phyloP scores from a whole-genome alignment of 2,888 invertebrate genomes.

The Cactoblastis cactorum region DNA sequence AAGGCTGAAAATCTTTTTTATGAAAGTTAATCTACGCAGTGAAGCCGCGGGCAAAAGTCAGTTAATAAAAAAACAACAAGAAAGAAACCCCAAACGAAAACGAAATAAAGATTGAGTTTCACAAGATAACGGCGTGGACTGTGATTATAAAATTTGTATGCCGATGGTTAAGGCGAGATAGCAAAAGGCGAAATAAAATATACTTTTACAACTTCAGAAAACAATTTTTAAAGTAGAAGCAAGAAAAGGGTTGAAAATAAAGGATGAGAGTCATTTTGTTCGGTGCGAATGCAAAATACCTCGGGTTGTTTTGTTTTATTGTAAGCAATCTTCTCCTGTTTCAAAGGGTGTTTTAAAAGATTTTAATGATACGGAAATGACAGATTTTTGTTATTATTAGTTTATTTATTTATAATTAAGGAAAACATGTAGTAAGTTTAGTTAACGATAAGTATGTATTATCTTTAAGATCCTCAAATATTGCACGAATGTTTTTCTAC shows the following conservation, averaged over 20 bases:
- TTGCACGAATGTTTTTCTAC: too few species aligned
- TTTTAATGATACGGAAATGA: neutral
- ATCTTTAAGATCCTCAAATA: too few species aligned
- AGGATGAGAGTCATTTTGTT: conserved; percentile 1
- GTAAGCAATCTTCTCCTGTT: conserved; percentile 1
- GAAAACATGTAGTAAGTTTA: too few species aligned
- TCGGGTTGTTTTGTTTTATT: conserved; percentile 5
- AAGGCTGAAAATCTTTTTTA: too few species aligned
- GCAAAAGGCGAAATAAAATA: conserved; percentile 20
- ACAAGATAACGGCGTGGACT: conserved; percentile 10
- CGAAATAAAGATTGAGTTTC: neutral
- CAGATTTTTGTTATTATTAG: neutral
- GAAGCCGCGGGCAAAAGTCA: too few species aligned
- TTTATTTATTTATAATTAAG: neutral
- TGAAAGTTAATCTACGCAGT: too few species aligned
- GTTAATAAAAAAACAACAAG: neutral
- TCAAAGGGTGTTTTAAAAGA: neutral
- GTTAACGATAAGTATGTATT: too few species aligned
- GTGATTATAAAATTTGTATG: conserved; percentile 23
- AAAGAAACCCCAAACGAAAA: neutral
- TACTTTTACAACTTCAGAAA: conserved; percentile 19
- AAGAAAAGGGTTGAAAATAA: conserved; percentile 12
- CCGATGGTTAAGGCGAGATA: conserved; percentile 21
- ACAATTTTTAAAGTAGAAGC: conserved; percentile 17
- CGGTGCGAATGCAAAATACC: conserved; percentile 11